Evolutionary conservation across 2,797 vertebrate species (phyloP).

Genomic region (Periparus ater): DNA sequence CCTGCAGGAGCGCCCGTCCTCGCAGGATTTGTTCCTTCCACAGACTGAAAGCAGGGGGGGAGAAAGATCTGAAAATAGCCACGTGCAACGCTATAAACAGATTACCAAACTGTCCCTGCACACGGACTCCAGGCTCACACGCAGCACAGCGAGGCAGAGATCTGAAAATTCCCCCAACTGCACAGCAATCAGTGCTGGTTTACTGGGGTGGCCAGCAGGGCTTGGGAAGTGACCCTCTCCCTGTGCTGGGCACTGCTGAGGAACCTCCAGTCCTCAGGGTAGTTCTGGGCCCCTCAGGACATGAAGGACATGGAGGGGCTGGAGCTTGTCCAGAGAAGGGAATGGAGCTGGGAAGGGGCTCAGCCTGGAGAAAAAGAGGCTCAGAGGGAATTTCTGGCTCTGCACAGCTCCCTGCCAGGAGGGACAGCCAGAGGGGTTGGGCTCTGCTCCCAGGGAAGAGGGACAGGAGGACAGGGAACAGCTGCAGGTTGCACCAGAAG

Average conservation of each 20-base stretch:
- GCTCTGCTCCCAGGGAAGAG: neutral
- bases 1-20: neutral
- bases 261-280: neutral
- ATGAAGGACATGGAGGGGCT: neutral
- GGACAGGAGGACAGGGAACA: neutral
- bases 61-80: neutral
- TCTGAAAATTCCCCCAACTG: neutral
- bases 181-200: neutral
- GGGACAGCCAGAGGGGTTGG: fast-evolving
- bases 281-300: neutral
- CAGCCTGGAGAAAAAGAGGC: neutral
- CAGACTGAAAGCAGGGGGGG: neutral
- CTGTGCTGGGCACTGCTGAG: neutral
- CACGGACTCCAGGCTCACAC: neutral
- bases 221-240: neutral
- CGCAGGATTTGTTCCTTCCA: neutral
- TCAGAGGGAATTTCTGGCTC: neutral
- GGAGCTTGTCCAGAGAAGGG: neutral
- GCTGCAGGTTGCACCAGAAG: neutral
- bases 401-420: neutral
- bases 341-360: neutral
- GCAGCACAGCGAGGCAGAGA: fast-evolving
- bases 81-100: neutral
- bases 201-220: neutral
- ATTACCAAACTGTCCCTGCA: neutral